phyloP scores from a whole-genome alignment of 92 coral and sea anemone genomes.

The Umimayanthus kanabou region DNA sequence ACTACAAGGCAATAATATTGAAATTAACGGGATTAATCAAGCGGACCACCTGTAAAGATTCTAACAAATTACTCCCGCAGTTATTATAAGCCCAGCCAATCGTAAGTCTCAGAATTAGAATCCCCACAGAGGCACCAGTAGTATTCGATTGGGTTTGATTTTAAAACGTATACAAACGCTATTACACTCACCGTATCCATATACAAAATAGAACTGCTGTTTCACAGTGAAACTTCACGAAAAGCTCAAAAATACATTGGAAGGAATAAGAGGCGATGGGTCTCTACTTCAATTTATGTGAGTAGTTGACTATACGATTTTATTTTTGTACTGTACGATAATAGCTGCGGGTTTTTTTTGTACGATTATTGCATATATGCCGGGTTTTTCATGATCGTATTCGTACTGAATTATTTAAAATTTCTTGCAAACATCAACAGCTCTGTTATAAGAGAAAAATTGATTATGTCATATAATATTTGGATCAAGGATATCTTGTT shows the following conservation, averaged over 20 bases:
- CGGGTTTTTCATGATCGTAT: not conserved
- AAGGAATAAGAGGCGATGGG: not conserved
- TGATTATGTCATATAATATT: no score
- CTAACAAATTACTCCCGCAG: not conserved
- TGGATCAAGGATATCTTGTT: not conserved
- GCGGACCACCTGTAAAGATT: not conserved
- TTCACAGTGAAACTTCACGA: not conserved
- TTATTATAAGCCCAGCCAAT: not conserved
- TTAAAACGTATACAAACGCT: not conserved
- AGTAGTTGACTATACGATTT: not conserved
- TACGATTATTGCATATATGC: not conserved
- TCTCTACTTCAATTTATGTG: not conserved
- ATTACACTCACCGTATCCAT: not conserved
- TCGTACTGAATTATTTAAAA: not conserved
- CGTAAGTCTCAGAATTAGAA: not conserved
- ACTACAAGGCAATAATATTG: not conserved
- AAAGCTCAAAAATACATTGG: not conserved
- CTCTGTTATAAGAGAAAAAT: not conserved
- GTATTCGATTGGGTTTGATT: not conserved
- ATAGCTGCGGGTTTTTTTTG: not conserved
- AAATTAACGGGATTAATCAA: not conserved
- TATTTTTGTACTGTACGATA: not conserved
- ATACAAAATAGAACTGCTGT: not conserved
- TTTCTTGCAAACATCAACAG: not conserved
- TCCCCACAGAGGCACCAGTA: not conserved